Evolutionary conservation across 2,113 vertebrate species (phyloP).

Genomic region (Ibidorhyncha struthersii): DNA sequence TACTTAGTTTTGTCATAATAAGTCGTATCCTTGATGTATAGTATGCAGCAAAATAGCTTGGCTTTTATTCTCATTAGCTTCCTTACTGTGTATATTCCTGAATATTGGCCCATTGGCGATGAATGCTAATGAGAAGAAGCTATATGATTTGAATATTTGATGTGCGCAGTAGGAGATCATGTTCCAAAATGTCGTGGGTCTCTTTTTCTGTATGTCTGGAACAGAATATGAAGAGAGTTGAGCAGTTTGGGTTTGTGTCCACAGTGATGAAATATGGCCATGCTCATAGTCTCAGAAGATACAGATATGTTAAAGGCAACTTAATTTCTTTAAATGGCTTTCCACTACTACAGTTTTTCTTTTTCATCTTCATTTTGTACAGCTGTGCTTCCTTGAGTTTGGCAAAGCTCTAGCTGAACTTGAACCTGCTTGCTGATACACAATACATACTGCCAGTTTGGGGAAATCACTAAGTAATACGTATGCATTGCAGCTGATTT

Average conservation of each 20-base stretch:
- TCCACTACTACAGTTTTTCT: neutral
- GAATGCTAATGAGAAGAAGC: neutral
- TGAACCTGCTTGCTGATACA: neutral
- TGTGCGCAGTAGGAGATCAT: neutral
- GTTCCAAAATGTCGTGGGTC: neutral
- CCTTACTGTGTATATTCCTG: neutral
- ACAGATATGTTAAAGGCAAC: neutral
- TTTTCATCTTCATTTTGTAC: neutral
- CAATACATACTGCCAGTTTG: neutral
- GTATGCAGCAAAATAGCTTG: neutral
- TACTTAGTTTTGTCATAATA: neutral
- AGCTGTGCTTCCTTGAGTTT: neutral
- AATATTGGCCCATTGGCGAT: neutral
- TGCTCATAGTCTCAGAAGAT: neutral
- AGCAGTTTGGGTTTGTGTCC: neutral
- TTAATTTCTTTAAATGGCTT: neutral
- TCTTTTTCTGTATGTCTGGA: neutral
- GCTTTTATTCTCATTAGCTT: constrained; percentile 8
- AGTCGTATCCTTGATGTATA: neutral
- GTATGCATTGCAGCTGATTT: neutral
- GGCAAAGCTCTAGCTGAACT: neutral
- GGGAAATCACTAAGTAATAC: neutral
- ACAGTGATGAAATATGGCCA: neutral
- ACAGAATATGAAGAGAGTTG: neutral
- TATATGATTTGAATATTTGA: neutral